Base-by-base conservation (phyloP, 1,140 invertebrate species). In the Brachionus rotundiformis region DNA sequence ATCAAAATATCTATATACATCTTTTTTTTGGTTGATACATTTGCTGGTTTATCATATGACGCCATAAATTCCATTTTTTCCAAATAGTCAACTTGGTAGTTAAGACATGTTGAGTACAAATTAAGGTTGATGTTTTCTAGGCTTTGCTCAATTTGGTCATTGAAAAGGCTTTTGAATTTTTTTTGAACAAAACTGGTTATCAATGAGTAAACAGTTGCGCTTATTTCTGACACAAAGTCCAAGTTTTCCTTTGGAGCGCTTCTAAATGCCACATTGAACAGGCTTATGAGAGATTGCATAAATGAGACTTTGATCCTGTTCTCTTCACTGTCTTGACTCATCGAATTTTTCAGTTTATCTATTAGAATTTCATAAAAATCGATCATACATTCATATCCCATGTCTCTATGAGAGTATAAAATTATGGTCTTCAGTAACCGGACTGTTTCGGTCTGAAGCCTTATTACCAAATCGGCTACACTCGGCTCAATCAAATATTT, bases 361-460 rank as follows among this genome's bases (percentile, higher is more conserved):
- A 73, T 25, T 44, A 73, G 25, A 25, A 73, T 44, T 73, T 73
- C 68, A 73, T 73, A 73, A 73, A 73, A 73, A 44, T 73, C 68
- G 11, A 73, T 31, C 2, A 73, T 8, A 73, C 68, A 73, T 25
- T 73, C 68, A n/a, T 44, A 25, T 6, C 68, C 68, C 33, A 73
- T 73, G n/a, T 73, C 68, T 27, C 44, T 73, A 3, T 73, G 36
- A 19, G 68, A 73, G 36, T 47, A 73, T 0, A 73, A 1, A 44
- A 73, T 73, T 10, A 44, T 1, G 8, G 16, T 44, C 44, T 73
- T 79, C 23, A 79, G 33, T 25, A 79, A 36, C 19, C 76, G 44
- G 11, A 79, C n/a, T 16, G 59, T 39, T 39, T 79, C 76, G 16
- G 36, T 79, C 54, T 79, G 23, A 19, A 79, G 31, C 13, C 23